A percentile compares a stretch with the other conserved stretches of the same genome.
Conservation (phyloP, 2,797 vertebrate species). For the Amblyraja radiata region DNA sequence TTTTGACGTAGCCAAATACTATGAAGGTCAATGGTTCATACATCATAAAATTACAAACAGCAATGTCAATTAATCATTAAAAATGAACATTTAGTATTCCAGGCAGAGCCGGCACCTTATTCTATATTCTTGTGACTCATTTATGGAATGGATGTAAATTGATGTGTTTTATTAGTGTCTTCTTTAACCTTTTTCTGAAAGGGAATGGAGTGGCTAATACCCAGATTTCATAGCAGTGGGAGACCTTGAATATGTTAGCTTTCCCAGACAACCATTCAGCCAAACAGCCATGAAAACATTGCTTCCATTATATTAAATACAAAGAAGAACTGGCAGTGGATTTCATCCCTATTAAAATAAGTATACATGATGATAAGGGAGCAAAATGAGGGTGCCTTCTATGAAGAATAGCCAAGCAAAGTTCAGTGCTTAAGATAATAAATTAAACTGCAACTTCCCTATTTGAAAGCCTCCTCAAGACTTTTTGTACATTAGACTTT, state of each 20-base stretch:
- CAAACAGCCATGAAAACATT: neutral
- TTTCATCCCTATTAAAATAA: neutral
- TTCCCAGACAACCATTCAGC: neutral
- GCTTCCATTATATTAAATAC: neutral
- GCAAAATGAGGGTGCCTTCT: neutral
- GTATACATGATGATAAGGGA: neutral
- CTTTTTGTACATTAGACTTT: neutral
- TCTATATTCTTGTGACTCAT: slow-evolving; percentile 9
- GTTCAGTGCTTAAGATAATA: neutral
- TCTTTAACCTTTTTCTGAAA: slow-evolving; percentile 21
- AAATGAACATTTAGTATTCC: slow-evolving; percentile 20
- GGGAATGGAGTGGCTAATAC: neutral
- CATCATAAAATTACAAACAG: slow-evolving; percentile 22
- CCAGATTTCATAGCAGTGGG: neutral
- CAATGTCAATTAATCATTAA: slow-evolving; percentile 14
- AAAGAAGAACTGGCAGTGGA: neutral
- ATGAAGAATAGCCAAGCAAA: neutral
- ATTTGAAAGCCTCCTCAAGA: neutral
- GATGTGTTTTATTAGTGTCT: slow-evolving; percentile 8
- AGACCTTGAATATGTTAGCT: neutral
- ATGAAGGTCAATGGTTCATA: neutral
- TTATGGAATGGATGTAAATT: slow-evolving; percentile 21
- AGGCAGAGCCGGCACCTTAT: neutral
- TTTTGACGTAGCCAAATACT: neutral
- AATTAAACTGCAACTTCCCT: neutral